Percentiles rank a stretch among this genome's conserved stretches.
These are phyloP conservation scores for Metridium senile DNA, from an alignment of 92 coral and sea anemone species.

Conservation along the genomic window DNA sequence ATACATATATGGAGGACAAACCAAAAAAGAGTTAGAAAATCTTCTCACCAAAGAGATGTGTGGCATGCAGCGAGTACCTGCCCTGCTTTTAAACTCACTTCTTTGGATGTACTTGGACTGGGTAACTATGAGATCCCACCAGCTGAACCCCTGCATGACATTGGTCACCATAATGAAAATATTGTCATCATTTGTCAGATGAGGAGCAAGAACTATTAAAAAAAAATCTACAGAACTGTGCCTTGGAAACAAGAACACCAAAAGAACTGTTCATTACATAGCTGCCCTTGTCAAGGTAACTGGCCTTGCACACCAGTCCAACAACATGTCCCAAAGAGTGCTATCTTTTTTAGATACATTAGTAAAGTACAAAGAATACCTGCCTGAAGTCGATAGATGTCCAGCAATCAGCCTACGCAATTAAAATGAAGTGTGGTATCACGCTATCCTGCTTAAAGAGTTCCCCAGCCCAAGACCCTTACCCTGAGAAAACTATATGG, in stretches of 20 bases:
- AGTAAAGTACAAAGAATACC: constrained; percentile 41
- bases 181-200: constrained; percentile 30
- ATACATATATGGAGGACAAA: too few relatives aligned
- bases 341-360: neutral
- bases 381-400: constrained; percentile 32
- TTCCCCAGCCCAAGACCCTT: constrained; percentile 29
- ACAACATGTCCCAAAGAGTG: constrained; percentile 7
- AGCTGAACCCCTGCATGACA: too few relatives aligned
- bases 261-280: constrained; percentile 45
- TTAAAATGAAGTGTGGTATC: constrained; percentile 42
- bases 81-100: too few relatives aligned
- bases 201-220: constrained; percentile 25
- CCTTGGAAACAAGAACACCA: constrained; percentile 47
- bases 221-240: constrained; percentile 21
- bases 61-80: too few relatives aligned
- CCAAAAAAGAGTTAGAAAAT: too few relatives aligned
- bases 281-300: constrained; percentile 45
- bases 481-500: constrained; percentile 51
- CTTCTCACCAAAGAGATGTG: too few relatives aligned
- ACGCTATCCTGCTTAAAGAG: constrained; percentile 34
- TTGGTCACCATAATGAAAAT: too few relatives aligned
- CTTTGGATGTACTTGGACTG: constrained; percentile 23
- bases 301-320: constrained; percentile 23
- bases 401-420: constrained; percentile 22
- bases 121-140: constrained; percentile 55